Base-by-base conservation (phyloP, 2,113 vertebrate genomes). In the Callipepla californica region DNA sequence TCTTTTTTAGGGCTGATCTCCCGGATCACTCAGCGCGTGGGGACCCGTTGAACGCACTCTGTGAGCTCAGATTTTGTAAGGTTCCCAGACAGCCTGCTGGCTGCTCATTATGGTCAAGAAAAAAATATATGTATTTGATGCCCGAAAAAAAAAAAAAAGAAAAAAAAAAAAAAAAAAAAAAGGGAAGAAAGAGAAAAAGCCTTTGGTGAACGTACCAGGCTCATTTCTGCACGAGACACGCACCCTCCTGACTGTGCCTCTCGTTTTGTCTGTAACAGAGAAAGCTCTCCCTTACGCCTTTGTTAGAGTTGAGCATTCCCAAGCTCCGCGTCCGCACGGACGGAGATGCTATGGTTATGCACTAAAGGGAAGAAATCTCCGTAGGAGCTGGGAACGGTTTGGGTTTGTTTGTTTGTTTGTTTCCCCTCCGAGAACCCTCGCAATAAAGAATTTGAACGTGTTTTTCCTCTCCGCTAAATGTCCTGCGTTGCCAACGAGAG, bases 1-100 rank as follows among this genome's bases (percentile, higher is more conserved):
- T 28, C 96, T 45, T 97, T 96, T 96, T 95, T 82, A 98, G 97
- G 95, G 68, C 83, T 92, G 85, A 89, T 97, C 97, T 94, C 95
- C 96, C 91, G 96, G 91, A 91, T 87, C 69, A 38, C 78, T 97
- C 96, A 85, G 90, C 95, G 91, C 38, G 47, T 94, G 90, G 94
- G 85, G 95, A 95, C 74, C 76, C 87, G 94, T 84, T 84, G 86
- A 92, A 77, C 11, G 20, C 80, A 25, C 57, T 90, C 80, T 89
- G 67, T 78, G 95, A 92, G 85, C 84, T 93, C 85, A n/a, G 92
- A 85, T 87, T 97, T 97, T 97, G 83, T 36, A 93, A 94, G 92
- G 92, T 96, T 94, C 82, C 61, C 82, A 94, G 97, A 95, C 81
- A 93, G 85, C 89, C 93, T 95, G 58, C 44, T 96, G 72, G n/a